A percentile compares a stretch with the other conserved stretches of the same genome.
Evolutionary conservation across 2,113 vertebrate genomes (phyloP).

Genomic region (Nyctereutes procyonoides): DNA sequence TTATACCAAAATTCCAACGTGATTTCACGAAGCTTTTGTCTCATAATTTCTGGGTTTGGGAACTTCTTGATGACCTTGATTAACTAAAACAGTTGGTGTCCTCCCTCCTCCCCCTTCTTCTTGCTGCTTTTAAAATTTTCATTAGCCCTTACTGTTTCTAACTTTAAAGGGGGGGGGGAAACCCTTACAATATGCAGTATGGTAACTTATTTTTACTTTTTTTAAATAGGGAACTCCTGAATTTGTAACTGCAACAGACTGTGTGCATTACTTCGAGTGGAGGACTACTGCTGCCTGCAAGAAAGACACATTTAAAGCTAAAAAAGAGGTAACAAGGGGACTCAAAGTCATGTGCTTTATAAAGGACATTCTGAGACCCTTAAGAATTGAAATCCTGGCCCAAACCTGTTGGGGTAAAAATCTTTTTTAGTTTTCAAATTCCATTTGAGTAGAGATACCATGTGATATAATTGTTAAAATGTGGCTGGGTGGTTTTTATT

Average conservation of each 20-base stretch:
- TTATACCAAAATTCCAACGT: constrained; percentile 15
- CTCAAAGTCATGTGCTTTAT: background rate
- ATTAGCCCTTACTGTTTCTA: background rate
- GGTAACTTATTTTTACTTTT: constrained; percentile 18
- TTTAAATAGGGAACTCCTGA: constrained; percentile 94
- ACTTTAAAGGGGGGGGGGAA: background rate
- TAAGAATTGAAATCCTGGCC: background rate
- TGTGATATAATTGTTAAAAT: background rate
- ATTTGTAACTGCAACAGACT: constrained; percentile 92
- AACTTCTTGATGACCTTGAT: background rate
- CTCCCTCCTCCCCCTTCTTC: background rate
- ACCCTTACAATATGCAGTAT: background rate
- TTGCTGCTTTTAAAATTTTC: background rate
- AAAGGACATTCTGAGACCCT: background rate
- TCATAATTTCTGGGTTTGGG: background rate
- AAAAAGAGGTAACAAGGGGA: constrained; percentile 91
- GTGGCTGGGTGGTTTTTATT: background rate
- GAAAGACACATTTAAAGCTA: constrained; percentile 93
- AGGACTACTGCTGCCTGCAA: constrained; percentile 93
- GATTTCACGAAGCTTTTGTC: constrained; percentile 51
- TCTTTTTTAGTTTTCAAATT: background rate
- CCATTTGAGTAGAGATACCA: background rate
- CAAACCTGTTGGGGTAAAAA: background rate
- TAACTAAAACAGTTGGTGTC: background rate
- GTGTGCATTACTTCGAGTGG: constrained; percentile 98